phyloP scores from a whole-genome alignment of 2,888 invertebrate genomes.

The Trissolcus japonicus region DNA sequence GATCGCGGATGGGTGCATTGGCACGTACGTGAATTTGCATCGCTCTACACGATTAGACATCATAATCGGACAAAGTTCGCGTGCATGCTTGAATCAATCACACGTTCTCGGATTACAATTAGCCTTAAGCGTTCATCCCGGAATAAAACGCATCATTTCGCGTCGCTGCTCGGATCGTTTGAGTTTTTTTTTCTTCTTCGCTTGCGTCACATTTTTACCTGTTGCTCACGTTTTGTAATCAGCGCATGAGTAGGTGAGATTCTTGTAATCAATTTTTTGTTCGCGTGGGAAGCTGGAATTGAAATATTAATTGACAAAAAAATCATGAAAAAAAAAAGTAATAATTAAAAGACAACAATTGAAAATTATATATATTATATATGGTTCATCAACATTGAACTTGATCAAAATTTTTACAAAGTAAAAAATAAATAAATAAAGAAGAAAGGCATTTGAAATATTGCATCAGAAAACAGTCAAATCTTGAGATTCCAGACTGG shows the following conservation, averaged over 20 bases:
- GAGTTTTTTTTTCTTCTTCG: constrained; percentile 27
- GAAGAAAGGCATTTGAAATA: too few species aligned
- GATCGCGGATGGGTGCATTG: constrained; percentile 8
- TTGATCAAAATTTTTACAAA: too few species aligned
- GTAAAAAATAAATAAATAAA: too few species aligned
- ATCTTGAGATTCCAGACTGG: too few species aligned
- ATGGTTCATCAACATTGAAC: too few species aligned
- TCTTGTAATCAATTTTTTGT: constrained; percentile 38
- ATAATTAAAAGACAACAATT: too few species aligned
- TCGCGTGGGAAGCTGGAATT: constrained; percentile 16
- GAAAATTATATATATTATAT: too few species aligned
- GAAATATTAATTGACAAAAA: too few species aligned
- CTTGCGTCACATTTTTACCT: constrained; percentile 52
- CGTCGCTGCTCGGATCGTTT: constrained; percentile 52
- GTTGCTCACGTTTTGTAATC: constrained; percentile 50
- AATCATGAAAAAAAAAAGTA: too few species aligned
- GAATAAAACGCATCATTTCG: constrained; percentile 51
- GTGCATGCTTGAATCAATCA: constrained; percentile 48
- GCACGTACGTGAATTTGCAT: constrained; percentile 49
- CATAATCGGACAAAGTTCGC: constrained; percentile 45
- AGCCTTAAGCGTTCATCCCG: constrained; percentile 43
- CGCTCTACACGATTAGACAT: constrained; percentile 48
- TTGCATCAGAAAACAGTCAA: too few species aligned
- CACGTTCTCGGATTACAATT: constrained; percentile 51
- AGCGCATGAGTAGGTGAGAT: constrained; percentile 33